Percentiles rank a stretch among this genome's conserved stretches.
These are phyloP conservation scores for Zaprionus kolodkinae DNA, from an alignment of 1,140 invertebrate genomes.

Conservation along the genomic window DNA sequence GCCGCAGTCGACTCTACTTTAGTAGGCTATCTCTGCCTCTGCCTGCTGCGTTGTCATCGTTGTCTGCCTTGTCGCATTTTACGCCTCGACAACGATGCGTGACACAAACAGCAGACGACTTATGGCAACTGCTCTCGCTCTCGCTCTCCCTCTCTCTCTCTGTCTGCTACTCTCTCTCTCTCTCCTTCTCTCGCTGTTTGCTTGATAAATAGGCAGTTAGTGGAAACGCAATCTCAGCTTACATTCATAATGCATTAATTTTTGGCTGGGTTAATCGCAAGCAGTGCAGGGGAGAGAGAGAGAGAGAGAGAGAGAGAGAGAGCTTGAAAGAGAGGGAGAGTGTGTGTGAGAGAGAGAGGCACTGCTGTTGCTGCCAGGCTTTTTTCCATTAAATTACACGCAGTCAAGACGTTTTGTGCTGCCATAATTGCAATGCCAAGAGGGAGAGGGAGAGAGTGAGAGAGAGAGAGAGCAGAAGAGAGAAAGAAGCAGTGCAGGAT, in stretches of 20 bases:
- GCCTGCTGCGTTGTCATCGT: constrained; percentile 22
- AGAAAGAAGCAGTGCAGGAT: constrained; percentile 27
- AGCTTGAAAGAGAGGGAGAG: no score
- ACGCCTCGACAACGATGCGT: constrained; percentile 52
- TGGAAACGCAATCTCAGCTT: constrained; percentile 47
- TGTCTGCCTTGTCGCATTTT: constrained; percentile 55
- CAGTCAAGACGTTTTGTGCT: constrained; percentile 54
- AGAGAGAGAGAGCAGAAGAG: no score
- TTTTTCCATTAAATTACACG: constrained; percentile 80
- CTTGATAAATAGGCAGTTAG: constrained; percentile 76
- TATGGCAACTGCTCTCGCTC: constrained; percentile 1
- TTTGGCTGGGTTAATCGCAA: constrained; percentile 42
- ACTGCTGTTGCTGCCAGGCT: constrained; percentile 24
- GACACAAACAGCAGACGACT: constrained; percentile 58
- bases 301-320: not conserved
- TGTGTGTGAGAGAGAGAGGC: not conserved
- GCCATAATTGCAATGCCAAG: constrained; percentile 47
- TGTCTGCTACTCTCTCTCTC: not conserved
- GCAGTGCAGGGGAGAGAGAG: not conserved
- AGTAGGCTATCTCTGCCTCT: not conserved
- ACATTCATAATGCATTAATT: constrained; percentile 79
- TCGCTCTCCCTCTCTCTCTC: not conserved
- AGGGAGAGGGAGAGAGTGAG: not conserved
- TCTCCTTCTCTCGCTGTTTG: not conserved
- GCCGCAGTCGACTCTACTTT: not conserved